phyloP scores from a whole-genome alignment of 2,888 invertebrate species.

The Agrotis puta region DNA sequence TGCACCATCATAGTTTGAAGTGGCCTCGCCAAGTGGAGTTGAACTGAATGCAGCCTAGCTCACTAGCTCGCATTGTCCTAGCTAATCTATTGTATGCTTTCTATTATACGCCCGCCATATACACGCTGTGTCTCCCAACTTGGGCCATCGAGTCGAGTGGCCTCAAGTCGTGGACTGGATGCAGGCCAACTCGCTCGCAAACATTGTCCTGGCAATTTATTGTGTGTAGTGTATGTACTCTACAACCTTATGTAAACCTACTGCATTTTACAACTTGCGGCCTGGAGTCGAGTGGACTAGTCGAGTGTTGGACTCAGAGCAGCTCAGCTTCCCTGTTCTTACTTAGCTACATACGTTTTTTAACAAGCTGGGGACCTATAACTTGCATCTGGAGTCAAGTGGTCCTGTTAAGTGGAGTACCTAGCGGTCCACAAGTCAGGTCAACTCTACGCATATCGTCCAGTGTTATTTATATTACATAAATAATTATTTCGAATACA shows the following conservation, averaged over 20 bases:
- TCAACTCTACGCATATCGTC: slow-evolving; percentile 32
- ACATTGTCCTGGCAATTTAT: slow-evolving; percentile 48
- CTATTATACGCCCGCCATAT: slow-evolving; percentile 27
- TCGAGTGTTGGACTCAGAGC: slow-evolving; percentile 18
- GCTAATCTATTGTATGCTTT: slow-evolving; percentile 34
- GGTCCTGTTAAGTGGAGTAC: slow-evolving; percentile 31
- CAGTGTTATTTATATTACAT: slow-evolving; percentile 35
- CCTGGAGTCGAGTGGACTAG: slow-evolving; percentile 22
- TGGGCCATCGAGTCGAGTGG: slow-evolving; percentile 44
- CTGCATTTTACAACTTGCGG: slow-evolving; percentile 19
- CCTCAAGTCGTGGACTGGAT: slow-evolving; percentile 49
- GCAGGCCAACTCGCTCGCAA: slow-evolving; percentile 48
- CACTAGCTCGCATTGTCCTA: slow-evolving; percentile 33
- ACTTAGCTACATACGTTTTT: neutral
- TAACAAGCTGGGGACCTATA: neutral
- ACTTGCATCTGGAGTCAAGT: slow-evolving; percentile 9
- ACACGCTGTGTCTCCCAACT: slow-evolving; percentile 28
- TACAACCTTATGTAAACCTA: slow-evolving; percentile 3
- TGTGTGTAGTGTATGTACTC: slow-evolving; percentile 7
- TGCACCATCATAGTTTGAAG: slow-evolving; percentile 1
- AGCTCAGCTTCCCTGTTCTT: neutral
- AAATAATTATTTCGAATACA: too few relatives aligned
- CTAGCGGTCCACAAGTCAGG: neutral
- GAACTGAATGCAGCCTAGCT: slow-evolving; percentile 37
- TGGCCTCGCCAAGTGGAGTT: slow-evolving; percentile 22